Evolutionary conservation across 2,113 vertebrate genomes (phyloP).

Genomic region (Thinocorus orbignyianus): DNA sequence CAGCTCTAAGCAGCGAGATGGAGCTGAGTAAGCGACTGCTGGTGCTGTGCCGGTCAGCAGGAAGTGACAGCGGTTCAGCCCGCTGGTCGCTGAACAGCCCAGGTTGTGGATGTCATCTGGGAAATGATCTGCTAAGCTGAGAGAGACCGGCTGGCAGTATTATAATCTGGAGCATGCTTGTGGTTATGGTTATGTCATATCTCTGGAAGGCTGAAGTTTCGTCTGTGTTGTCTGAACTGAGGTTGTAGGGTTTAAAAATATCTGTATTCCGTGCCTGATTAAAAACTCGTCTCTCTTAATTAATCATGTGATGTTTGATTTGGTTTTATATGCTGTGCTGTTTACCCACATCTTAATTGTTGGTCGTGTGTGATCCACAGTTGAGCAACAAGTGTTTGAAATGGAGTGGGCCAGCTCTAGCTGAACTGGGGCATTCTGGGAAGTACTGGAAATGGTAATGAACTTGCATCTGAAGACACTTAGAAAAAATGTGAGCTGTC

Average conservation of each 20-base stretch:
- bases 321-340: not conserved
- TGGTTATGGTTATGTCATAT: not conserved
- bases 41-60: constrained; percentile 4
- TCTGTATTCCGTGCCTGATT: not conserved
- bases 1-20: not conserved
- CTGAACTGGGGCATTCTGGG: not conserved
- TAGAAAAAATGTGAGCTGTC: not conserved
- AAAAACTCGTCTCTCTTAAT: not conserved
- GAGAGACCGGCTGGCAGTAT: not conserved
- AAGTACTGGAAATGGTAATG: not conserved
- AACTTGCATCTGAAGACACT: not conserved
- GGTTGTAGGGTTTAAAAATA: not conserved
- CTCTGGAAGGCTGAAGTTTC: not conserved
- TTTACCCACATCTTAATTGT: not conserved
- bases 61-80: not conserved
- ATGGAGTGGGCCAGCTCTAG: not conserved
- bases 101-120: not conserved
- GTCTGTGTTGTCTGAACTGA: not conserved
- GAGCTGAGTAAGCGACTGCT: not conserved
- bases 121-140: not conserved
- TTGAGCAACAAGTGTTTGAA: not conserved
- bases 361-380: not conserved
- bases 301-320: not conserved
- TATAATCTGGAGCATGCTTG: not conserved
- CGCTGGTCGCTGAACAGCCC: not conserved